Evolutionary conservation across 2,797 vertebrate genomes (phyloP).

Genomic region (Lacerta viridis): DNA sequence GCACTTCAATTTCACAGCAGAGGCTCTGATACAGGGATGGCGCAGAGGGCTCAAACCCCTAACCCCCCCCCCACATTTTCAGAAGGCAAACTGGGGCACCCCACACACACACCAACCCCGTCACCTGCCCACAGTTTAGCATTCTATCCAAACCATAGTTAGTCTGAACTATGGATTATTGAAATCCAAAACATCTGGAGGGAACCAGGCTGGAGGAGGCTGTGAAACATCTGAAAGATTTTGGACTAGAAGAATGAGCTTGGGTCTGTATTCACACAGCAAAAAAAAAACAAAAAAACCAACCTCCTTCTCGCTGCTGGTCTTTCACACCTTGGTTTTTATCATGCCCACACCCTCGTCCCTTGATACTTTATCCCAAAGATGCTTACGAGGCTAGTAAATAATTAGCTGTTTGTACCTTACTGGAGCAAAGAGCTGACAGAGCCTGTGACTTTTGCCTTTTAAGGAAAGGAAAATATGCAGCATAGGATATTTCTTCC

Average conservation of each 20-base stretch:
- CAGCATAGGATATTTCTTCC: background rate
- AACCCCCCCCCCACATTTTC: too few species aligned
- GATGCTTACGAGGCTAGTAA: background rate
- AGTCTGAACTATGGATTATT: background rate
- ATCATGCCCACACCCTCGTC: background rate
- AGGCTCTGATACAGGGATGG: background rate
- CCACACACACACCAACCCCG: too few species aligned
- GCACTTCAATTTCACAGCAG: background rate
- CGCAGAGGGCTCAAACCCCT: too few species aligned
- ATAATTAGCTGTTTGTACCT: background rate
- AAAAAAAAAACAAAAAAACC: background rate
- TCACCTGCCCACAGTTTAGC: too few species aligned
- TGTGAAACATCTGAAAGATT: background rate
- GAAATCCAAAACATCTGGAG: background rate
- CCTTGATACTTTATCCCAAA: slow-evolving; percentile 20
- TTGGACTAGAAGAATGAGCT: background rate
- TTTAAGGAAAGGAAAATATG: background rate
- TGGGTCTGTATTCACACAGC: background rate
- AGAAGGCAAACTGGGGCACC: too few species aligned
- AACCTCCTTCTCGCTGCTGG: background rate
- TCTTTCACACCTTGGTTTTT: background rate
- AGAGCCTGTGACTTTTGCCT: background rate
- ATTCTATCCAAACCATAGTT: background rate
- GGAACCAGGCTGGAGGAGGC: too few species aligned
- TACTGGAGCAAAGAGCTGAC: background rate